Conservation (phyloP, 2,888 invertebrate genomes). For the Coelinius sp. region DNA sequence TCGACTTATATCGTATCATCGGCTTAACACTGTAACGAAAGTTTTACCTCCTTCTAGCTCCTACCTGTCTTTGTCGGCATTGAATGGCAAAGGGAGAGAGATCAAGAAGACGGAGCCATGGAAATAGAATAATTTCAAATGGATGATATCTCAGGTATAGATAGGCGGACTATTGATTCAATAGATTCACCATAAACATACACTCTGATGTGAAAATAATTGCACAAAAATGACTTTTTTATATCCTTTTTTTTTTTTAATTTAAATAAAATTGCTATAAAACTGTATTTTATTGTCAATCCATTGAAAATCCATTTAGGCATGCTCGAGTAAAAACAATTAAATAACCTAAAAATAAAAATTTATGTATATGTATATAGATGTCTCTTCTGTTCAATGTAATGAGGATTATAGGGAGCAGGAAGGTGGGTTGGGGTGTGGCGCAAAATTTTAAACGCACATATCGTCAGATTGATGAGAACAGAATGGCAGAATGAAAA, state of each 20-base stretch:
- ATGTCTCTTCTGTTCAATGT: background rate
- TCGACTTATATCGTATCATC: slow-evolving; percentile 19
- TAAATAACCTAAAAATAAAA: background rate
- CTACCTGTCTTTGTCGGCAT: background rate
- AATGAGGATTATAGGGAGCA: background rate
- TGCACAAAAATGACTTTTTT: background rate
- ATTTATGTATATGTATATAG: background rate
- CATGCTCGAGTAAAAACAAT: background rate
- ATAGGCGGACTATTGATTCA: background rate
- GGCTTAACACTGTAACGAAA: slow-evolving; percentile 19
- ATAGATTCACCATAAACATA: background rate
- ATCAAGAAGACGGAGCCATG: slow-evolving; percentile 11
- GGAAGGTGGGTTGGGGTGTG: background rate
- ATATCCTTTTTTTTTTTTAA: background rate
- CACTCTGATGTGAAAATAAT: background rate
- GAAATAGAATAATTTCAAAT: slow-evolving; percentile 9
- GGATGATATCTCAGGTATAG: background rate
- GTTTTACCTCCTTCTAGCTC: background rate
- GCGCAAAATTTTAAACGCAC: background rate
- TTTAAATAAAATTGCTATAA: background rate
- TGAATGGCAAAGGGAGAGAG: background rate
- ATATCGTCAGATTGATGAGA: slow-evolving; percentile 27
- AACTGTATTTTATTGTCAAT: background rate
- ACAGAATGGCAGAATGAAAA: slow-evolving; percentile 44
- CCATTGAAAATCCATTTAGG: background rate